Evolutionary conservation across 2,797 vertebrate species (phyloP).

Genomic region (Mormyrus hasselquistii): DNA sequence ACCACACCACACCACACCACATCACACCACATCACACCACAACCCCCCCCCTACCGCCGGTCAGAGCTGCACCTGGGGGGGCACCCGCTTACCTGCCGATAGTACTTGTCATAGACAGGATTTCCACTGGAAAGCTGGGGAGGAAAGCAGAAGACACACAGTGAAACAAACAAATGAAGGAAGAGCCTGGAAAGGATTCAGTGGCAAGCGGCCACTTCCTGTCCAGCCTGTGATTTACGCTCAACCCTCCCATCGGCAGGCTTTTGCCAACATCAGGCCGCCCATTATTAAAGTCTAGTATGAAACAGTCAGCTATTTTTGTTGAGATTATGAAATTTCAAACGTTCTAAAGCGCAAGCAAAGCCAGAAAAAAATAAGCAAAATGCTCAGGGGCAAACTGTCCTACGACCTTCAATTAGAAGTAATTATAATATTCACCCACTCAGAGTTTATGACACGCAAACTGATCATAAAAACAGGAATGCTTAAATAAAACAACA

Average conservation of each 20-base stretch:
- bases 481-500: not conserved
- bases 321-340: constrained; percentile 29
- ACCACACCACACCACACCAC: not conserved
- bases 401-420: not conserved
- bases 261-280: not conserved
- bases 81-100: constrained; percentile 76
- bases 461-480: not conserved
- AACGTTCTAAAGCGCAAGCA: constrained; percentile 2
- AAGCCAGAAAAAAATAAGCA: not conserved
- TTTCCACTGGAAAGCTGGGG: constrained; percentile 86
- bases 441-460: not conserved
- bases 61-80: not conserved
- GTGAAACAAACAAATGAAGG: not conserved
- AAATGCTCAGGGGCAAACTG: not conserved
- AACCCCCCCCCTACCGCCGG: not conserved
- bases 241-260: not conserved
- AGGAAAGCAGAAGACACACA: constrained; percentile 24
- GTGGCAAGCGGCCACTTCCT: constrained; percentile 24
- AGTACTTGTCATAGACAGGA: constrained; percentile 90
- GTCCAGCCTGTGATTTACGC: constrained; percentile 6
- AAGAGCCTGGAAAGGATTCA: not conserved
- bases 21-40: not conserved
- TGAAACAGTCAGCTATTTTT: not conserved
- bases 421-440: not conserved
- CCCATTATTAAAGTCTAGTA: not conserved